These are phyloP conservation scores for Pungitius pungitius DNA, from an alignment of 2,113 vertebrate species.

Conservation along the genomic window DNA sequence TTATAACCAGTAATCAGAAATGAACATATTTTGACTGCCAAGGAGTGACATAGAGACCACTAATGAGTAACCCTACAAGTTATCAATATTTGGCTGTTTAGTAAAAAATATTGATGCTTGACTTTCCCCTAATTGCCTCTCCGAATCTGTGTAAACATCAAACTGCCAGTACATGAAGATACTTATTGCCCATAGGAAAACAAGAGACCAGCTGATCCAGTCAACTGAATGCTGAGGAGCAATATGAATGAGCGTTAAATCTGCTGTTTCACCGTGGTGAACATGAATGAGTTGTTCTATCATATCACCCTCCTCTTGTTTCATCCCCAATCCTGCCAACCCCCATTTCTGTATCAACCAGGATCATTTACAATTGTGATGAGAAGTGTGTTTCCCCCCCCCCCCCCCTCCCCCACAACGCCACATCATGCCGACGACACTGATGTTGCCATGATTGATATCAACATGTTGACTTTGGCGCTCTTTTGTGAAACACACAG, in stretches of 20 bases:
- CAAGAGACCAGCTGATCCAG: not conserved
- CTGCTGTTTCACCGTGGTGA: not conserved
- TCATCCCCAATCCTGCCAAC: not conserved
- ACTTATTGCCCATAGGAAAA: not conserved
- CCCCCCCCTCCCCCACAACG: constrained; percentile 15
- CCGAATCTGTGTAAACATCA: too few species aligned
- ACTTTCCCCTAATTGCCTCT: too few species aligned
- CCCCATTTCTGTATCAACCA: constrained; percentile 8
- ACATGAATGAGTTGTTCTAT: constrained; percentile 20
- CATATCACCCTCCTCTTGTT: not conserved
- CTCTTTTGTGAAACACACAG: not conserved
- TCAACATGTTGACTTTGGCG: constrained; percentile 9
- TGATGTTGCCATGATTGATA: constrained; percentile 21
- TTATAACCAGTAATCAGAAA: too few species aligned
- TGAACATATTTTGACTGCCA: too few species aligned
- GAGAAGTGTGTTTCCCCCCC: constrained; percentile 12
- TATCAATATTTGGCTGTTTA: not conserved
- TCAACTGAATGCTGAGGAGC: not conserved
- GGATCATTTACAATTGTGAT: constrained; percentile 51
- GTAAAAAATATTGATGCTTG: not conserved
- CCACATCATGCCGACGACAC: not conserved
- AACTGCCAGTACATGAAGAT: not conserved
- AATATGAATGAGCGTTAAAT: too few species aligned
- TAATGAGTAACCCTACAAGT: too few species aligned
- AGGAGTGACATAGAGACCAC: too few species aligned